Conservation (phyloP, 2,888 invertebrate species). For the Drosophila cognata region DNA sequence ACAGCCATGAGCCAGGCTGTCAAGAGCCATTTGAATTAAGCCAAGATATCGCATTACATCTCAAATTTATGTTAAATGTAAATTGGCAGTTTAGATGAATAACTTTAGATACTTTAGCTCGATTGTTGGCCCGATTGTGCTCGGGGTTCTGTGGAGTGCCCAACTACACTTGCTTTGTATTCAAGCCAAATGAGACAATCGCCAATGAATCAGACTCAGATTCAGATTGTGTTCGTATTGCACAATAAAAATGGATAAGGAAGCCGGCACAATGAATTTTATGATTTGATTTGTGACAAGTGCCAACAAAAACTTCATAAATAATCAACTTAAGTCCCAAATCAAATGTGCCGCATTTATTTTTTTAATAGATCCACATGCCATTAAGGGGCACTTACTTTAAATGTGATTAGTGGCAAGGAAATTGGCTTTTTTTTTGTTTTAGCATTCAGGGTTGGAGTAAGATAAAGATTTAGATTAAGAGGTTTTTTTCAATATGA, state of each 20-base stretch:
- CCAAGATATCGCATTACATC: constrained; percentile 29
- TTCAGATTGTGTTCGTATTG: constrained; percentile 18
- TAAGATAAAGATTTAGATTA: not conserved
- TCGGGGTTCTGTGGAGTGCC: constrained; percentile 8
- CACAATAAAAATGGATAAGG: constrained; percentile 58
- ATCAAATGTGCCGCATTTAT: not conserved
- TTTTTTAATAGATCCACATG: constrained; percentile 6
- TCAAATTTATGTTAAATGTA: constrained; percentile 70
- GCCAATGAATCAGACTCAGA: constrained; percentile 30
- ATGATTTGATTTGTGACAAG: constrained; percentile 53
- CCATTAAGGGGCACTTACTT: not conserved
- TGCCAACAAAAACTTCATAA: constrained; percentile 14
- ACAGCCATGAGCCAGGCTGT: constrained; percentile 47
- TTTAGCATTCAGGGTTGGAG: not conserved
- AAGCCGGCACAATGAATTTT: constrained; percentile 52
- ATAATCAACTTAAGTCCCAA: not conserved
- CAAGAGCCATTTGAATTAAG: constrained; percentile 58
- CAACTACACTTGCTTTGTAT: constrained; percentile 44
- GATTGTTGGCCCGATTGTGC: constrained; percentile 10
- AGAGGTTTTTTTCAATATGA: not conserved
- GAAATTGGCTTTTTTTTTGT: not conserved
- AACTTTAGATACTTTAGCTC: constrained; percentile 39
- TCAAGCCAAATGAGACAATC: constrained; percentile 45
- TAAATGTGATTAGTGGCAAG: not conserved
- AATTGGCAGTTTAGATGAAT: constrained; percentile 45